Evolutionary conservation across 1,140 invertebrate genomes (phyloP).

Genomic region (Drosophila subpulchrella): DNA sequence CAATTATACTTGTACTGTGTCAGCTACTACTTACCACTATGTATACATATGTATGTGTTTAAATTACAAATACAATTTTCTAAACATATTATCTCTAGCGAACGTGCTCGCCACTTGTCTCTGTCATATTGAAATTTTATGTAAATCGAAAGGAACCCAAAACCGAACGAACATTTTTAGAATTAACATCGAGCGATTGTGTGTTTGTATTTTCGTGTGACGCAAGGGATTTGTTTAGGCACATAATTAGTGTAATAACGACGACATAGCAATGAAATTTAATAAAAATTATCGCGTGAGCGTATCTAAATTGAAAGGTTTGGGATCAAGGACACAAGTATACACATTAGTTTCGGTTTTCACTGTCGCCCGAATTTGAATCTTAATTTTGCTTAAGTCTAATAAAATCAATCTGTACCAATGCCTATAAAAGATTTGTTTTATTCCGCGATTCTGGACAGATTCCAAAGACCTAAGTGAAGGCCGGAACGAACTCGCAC

Average conservation of each 20-base stretch:
- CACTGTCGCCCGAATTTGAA: slow-evolving; percentile 19
- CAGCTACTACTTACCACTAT: slow-evolving; percentile 51
- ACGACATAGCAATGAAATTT: slow-evolving; percentile 57
- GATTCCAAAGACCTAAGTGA: slow-evolving; percentile 29
- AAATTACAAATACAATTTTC: slow-evolving; percentile 59
- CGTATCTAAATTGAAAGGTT: slow-evolving; percentile 54
- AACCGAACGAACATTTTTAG: slow-evolving; percentile 64
- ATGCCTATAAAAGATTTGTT: slow-evolving; percentile 34
- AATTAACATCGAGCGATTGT: slow-evolving; percentile 51
- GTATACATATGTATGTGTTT: slow-evolving; percentile 62
- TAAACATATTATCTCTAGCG: slow-evolving; percentile 62
- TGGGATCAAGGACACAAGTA: slow-evolving; percentile 49
- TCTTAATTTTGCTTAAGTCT: slow-evolving; percentile 26
- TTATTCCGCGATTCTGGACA: slow-evolving; percentile 26
- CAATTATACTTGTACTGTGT: slow-evolving; percentile 44
- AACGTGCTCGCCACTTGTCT: slow-evolving; percentile 57
- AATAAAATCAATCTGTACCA: slow-evolving; percentile 44
- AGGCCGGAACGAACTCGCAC: slow-evolving; percentile 19
- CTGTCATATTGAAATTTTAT: slow-evolving; percentile 78
- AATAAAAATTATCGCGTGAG: slow-evolving; percentile 75
- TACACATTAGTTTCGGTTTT: slow-evolving; percentile 40
- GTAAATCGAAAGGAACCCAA: slow-evolving; percentile 63
- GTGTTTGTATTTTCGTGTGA: slow-evolving; percentile 60
- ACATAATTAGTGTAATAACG: slow-evolving; percentile 78
- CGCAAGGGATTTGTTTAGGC: slow-evolving; percentile 71